phyloP scores from a whole-genome alignment of 1,140 invertebrate genomes.

The Onthophagus taurus region DNA sequence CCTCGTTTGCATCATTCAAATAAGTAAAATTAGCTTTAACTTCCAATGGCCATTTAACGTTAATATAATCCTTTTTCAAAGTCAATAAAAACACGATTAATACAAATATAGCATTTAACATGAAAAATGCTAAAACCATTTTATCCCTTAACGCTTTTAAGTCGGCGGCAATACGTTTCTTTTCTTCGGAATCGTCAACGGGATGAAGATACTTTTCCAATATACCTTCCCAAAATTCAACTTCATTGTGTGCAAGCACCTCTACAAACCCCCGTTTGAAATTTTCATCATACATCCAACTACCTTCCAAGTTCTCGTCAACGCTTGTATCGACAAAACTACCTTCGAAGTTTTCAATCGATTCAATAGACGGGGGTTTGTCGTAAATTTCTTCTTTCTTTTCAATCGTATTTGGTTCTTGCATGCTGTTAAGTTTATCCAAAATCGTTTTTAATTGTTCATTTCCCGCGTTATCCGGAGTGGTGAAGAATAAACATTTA shows the following conservation, averaged over 20 bases:
- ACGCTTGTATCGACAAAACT: too few species aligned
- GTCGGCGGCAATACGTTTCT: constrained; percentile 45
- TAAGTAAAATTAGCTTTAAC: constrained; percentile 57
- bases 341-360: too few species aligned
- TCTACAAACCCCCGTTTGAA: constrained; percentile 52
- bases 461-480: constrained; percentile 43
- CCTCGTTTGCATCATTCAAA: constrained; percentile 26
- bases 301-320: constrained; percentile 28
- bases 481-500: constrained; percentile 51
- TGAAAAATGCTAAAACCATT: constrained; percentile 68
- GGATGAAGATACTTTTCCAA: constrained; percentile 65
- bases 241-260: constrained; percentile 51
- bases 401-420: constrained; percentile 28
- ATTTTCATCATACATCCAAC: constrained; percentile 60
- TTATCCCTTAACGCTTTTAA: constrained; percentile 61
- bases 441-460: constrained; percentile 44
- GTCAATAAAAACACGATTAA: constrained; percentile 71
- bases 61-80: constrained; percentile 59
- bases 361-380: too few species aligned
- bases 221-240: constrained; percentile 63
- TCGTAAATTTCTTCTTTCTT: too few species aligned
- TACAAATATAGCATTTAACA: constrained; percentile 77
- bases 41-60: constrained; percentile 63
- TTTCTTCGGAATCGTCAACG: constrained; percentile 49
- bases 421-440: constrained; percentile 40